Conservation (phyloP, 2,113 vertebrate species). For the Epinephelus moara region DNA sequence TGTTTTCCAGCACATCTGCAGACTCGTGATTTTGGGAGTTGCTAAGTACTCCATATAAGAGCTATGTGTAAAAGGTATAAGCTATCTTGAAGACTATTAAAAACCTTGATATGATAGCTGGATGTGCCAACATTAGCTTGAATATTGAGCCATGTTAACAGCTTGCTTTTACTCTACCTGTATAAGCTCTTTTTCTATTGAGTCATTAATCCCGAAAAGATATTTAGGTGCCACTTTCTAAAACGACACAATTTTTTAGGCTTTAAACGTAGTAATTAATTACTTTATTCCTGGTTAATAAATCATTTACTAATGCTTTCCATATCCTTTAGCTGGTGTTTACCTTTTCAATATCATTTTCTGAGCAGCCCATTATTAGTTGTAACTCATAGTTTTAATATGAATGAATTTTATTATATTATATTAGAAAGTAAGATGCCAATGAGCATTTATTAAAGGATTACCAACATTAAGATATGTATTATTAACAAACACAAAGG, state of each 20-base stretch:
- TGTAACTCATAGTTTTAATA: background rate
- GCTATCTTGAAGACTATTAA: background rate
- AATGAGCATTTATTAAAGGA: no score
- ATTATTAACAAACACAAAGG: no score
- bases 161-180: background rate
- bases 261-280: no score
- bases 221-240: background rate
- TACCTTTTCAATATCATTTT: no score
- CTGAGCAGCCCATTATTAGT: no score
- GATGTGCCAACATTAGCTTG: background rate
- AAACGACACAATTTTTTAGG: no score
- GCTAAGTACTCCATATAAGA: background rate
- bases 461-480: no score
- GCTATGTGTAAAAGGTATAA: background rate
- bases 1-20: background rate
- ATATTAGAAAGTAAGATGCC: no score
- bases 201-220: background rate
- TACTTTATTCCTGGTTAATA: no score
- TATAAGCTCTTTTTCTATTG: background rate
- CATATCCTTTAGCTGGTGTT: no score
- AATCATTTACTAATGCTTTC: no score
- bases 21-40: background rate
- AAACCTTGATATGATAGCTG: background rate
- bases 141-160: background rate
- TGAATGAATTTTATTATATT: background rate